Percentiles rank a stretch among this genome's conserved stretches.
These are phyloP conservation scores for Cetonia aurata DNA, from an alignment of 2,888 invertebrate genomes.

Conservation along the genomic window DNA sequence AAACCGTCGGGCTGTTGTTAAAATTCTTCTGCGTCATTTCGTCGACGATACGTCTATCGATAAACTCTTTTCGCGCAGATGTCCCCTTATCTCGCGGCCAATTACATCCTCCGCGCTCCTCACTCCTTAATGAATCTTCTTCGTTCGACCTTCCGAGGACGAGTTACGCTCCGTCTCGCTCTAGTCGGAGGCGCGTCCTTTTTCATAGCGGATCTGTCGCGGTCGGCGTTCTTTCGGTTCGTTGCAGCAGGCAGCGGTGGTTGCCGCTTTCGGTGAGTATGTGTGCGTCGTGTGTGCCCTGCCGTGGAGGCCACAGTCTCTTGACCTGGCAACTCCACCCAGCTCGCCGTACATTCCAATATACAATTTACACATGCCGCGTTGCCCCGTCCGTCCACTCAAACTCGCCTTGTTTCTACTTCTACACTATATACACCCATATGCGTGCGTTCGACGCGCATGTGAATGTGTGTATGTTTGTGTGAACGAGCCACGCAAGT, in stretches of 20 bases:
- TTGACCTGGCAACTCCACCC: conserved; percentile 54
- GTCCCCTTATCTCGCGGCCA: conserved; percentile 10
- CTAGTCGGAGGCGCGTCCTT: conserved; percentile 45
- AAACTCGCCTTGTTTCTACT: too few species aligned
- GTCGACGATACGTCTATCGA: too few species aligned
- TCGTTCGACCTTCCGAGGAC: conserved; percentile 56
- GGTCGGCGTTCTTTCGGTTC: conserved; percentile 22
- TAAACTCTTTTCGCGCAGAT: conserved; percentile 44
- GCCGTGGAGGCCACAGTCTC: conserved; percentile 38
- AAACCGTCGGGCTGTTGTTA: too few species aligned
- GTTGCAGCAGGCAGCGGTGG: conserved; percentile 36
- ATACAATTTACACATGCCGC: conserved; percentile 49
- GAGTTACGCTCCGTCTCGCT: conserved; percentile 50
- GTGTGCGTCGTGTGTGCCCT: too few species aligned
- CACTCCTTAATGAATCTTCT: conserved; percentile 47
- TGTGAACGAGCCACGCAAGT: too few species aligned
- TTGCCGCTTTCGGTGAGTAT: conserved; percentile 41
- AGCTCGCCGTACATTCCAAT: conserved; percentile 50
- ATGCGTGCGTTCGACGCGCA: background rate
- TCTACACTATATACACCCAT: too few species aligned
- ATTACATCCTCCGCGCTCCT: too few species aligned
- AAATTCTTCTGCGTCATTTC: too few species aligned
- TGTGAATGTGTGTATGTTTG: background rate
- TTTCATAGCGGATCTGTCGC: conserved; percentile 48
- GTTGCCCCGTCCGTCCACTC: conserved; percentile 13